phyloP scores from a whole-genome alignment of 2,113 vertebrate genomes.

The Petromus typicus region DNA sequence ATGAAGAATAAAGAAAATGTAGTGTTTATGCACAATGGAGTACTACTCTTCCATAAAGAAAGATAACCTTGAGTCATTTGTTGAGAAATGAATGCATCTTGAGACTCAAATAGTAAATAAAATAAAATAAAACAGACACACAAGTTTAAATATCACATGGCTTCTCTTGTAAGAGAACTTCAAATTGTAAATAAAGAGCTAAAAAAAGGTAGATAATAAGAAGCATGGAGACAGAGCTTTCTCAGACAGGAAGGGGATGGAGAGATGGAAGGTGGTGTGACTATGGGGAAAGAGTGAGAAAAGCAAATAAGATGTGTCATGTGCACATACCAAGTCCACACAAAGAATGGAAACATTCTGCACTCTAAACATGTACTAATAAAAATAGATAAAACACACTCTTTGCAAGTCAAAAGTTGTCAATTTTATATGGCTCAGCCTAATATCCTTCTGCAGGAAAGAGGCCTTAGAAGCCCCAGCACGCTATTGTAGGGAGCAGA shows the following conservation, averaged over 20 bases:
- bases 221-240: neutral
- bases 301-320: neutral
- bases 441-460: slow-evolving; percentile 47
- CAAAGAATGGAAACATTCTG: neutral
- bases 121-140: neutral
- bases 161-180: neutral
- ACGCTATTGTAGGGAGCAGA: neutral
- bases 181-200: neutral
- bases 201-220: neutral
- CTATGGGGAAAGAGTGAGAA: neutral
- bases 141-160: neutral
- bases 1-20: neutral
- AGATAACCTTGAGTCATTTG: neutral
- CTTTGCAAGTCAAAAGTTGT: slow-evolving; percentile 8
- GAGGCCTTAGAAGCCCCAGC: slow-evolving; percentile 40
- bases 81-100: neutral
- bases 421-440: neutral
- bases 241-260: neutral
- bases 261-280: too few species aligned
- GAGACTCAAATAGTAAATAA: neutral
- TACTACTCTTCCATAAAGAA: neutral
- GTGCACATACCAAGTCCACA: too few species aligned
- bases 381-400: neutral
- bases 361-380: neutral
- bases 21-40: too few species aligned